Conservation (phyloP, 2,113 vertebrate species). For the Globicephala melas region DNA sequence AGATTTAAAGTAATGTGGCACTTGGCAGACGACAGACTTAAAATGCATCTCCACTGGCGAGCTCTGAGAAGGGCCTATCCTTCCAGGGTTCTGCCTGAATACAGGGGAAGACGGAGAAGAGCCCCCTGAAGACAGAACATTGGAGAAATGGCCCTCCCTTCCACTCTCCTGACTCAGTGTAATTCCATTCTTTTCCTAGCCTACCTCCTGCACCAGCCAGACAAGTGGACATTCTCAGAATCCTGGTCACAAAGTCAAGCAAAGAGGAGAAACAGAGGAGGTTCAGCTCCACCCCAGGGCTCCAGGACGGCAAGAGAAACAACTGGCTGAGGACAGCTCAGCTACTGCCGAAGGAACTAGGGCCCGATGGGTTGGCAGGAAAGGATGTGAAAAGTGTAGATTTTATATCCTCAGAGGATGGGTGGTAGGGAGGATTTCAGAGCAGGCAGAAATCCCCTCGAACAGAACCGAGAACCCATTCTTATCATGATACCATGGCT, state of each 20-base stretch:
- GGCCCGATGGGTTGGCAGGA: fast-evolving
- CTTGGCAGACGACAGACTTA: constrained; percentile 72
- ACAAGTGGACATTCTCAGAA: neutral
- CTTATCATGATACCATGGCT: neutral
- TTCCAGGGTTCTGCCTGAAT: constrained; percentile 61
- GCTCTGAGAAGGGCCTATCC: constrained; percentile 10
- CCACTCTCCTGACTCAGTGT: neutral
- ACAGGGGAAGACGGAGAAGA: constrained; percentile 39
- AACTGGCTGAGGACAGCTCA: neutral
- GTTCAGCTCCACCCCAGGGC: neutral
- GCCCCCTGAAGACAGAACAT: constrained; percentile 34
- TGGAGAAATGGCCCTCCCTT: neutral
- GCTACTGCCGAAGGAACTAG: neutral
- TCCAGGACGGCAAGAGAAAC: neutral
- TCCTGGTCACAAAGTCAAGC: neutral
- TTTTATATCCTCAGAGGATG: neutral
- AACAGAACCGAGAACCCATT: neutral
- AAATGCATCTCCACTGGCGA: constrained; percentile 41
- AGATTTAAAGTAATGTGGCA: constrained; percentile 78
- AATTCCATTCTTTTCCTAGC: neutral
- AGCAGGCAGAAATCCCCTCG: neutral
- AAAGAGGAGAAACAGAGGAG: neutral
- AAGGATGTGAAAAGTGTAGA: neutral
- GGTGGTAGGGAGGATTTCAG: neutral
- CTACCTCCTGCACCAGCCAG: neutral